These are phyloP conservation scores for Alloscopus bannaensis DNA, from an alignment of 2,888 invertebrate genomes.

Conservation along the genomic window DNA sequence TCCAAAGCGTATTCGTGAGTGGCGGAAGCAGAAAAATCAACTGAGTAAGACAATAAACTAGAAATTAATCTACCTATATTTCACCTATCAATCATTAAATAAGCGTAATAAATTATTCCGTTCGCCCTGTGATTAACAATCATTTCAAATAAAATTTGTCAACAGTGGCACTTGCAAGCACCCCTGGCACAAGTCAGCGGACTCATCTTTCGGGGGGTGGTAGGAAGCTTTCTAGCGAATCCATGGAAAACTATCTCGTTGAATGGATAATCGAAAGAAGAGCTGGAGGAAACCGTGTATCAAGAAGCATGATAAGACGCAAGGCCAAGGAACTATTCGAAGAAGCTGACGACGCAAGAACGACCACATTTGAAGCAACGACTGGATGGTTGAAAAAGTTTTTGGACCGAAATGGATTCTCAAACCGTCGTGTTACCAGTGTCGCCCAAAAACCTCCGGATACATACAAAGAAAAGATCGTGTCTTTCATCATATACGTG, in stretches of 20 bases:
- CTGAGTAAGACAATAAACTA: conserved; percentile 7
- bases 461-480: too few species aligned
- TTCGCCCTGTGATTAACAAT: too few species aligned
- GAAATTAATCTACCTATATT: too few species aligned
- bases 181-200: too few species aligned
- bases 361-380: conserved; percentile 24
- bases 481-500: too few species aligned
- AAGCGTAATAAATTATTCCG: too few species aligned
- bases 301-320: neutral
- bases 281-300: neutral
- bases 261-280: neutral
- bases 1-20: neutral
- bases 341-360: neutral
- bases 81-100: too few species aligned
- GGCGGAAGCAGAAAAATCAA: neutral
- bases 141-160: too few species aligned
- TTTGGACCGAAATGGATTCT: conserved; percentile 30
- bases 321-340: neutral
- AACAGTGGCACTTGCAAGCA: too few species aligned
- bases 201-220: neutral
- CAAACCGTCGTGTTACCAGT: conserved; percentile 21
- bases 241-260: neutral
- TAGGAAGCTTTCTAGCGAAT: neutral
- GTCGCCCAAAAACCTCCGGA: too few species aligned
- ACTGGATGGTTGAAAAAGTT: conserved; percentile 30